These are phyloP conservation scores for Scaptomyza graminum DNA, from an alignment of 1,140 invertebrate species.

Conservation along the genomic window DNA sequence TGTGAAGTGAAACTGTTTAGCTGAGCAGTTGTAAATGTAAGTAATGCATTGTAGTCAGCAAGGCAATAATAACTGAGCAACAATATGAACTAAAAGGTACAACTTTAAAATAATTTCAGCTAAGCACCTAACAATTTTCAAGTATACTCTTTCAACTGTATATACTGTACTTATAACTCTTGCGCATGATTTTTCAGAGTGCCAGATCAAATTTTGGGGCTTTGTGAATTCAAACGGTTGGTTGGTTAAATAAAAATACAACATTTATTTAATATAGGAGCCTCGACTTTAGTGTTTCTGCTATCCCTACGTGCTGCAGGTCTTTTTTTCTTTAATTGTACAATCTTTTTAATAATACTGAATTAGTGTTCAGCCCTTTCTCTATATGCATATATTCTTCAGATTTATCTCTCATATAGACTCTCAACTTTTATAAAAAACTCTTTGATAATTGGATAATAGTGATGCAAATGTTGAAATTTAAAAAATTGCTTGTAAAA, in stretches of 20 bases:
- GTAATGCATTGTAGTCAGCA: conserved; percentile 9
- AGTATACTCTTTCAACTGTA: conserved; percentile 11
- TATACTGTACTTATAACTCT: background rate
- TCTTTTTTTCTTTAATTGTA: background rate
- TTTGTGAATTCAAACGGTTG: background rate
- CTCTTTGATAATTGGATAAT: background rate
- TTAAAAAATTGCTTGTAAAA: background rate
- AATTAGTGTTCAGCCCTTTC: too few relatives aligned
- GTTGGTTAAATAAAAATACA: background rate
- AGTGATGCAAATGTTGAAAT: background rate
- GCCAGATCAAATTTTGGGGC: conserved; percentile 5
- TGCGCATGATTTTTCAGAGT: conserved; percentile 21
- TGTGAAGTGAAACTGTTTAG: conserved; percentile 6
- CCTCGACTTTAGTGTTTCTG: conserved; percentile 2
- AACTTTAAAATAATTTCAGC: background rate
- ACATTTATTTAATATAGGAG: conserved; percentile 3
- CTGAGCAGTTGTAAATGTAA: conserved; percentile 25
- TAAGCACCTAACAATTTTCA: conserved; percentile 8
- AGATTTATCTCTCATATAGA: conserved; percentile 2
- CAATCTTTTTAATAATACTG: too few relatives aligned
- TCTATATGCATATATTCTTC: background rate
- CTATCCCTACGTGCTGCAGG: background rate
- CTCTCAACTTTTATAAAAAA: background rate
- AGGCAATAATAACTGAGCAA: background rate
- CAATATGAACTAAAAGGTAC: conserved; percentile 9